Evolutionary conservation across 2,888 invertebrate species (phyloP), one percentile per base, ranked within the genome.

Genomic region (Neoaliturus tenellus): DNA sequence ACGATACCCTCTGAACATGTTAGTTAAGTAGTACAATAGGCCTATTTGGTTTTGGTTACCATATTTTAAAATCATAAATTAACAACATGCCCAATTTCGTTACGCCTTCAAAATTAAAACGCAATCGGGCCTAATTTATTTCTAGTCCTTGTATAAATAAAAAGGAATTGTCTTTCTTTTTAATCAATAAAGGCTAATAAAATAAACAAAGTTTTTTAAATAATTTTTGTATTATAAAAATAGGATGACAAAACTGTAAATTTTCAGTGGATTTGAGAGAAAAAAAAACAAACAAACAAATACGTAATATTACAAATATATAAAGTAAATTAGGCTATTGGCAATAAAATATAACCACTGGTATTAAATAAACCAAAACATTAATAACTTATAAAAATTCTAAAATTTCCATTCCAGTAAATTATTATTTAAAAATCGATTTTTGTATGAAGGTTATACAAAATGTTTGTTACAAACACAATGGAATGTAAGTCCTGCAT

Each of bases 211-310:
- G 4, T 4, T 62, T 28, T 28, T 78, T 33, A 20, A 78, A 73
- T 17, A 55, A 78, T 28, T 78, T 41, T 78, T 78, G 35, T 78
- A 78, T 78, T 78, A 78, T 78, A 78, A 78, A 78, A 78, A 78
- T 78, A 78, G 48, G 48, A 55, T 78, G 78, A 78, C 78, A 78
- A 78, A 33, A 55, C 78, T 55, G 35, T 33, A n/a, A 55, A 75
- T 75, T 75, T 44, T 75, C 62, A 62, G 62, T 62, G 62, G 62
- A 28, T 62, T 62, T 28, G 4, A 62, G 14, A 12, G 14, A 62
- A 31, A 62, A 28, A 2, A 31, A 62, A 62, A 28, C 62, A 62
- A 62, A 62, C 62, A 62, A 62, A 28, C 62, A 62, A 62, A 62
- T 31, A 62, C n/a, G 12, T 28, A 14, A 62, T 62, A 31, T 20